Conservation (phyloP, 2,797 vertebrate species). For the Cyprinella venusta region DNA sequence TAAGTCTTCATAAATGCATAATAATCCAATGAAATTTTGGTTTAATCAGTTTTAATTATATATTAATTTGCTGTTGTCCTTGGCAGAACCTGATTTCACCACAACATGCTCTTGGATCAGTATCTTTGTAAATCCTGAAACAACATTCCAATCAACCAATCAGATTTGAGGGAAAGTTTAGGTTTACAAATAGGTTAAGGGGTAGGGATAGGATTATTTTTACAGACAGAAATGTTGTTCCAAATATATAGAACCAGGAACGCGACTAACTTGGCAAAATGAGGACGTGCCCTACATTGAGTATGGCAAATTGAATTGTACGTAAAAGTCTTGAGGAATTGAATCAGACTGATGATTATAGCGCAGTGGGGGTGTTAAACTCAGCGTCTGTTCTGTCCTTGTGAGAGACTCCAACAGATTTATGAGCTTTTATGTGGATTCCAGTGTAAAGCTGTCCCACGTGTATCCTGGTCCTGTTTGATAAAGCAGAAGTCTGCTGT, state of each 20-base stretch:
- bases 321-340: neutral
- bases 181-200: no score
- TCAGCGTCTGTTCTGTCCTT: conserved; percentile 63
- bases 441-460: conserved; percentile 80
- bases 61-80: neutral
- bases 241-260: neutral
- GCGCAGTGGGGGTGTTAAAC: conserved; percentile 56
- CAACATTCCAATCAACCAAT: neutral
- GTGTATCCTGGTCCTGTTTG: conserved; percentile 70
- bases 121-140: neutral
- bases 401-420: conserved; percentile 70
- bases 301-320: neutral
- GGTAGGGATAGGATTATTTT: no score
- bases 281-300: neutral
- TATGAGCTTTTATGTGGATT: conserved; percentile 79
- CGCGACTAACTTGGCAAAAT: neutral
- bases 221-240: no score
- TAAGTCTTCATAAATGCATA: neutral
- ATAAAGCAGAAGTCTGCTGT: conserved; percentile 63
- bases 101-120: neutral
- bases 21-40: neutral
- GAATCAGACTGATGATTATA: conserved; percentile 10
- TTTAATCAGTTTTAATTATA: neutral
- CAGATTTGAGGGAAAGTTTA: neutral
- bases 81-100: neutral